Conservation (phyloP, 1,140 invertebrate species). For the Araneus ventricosus region DNA sequence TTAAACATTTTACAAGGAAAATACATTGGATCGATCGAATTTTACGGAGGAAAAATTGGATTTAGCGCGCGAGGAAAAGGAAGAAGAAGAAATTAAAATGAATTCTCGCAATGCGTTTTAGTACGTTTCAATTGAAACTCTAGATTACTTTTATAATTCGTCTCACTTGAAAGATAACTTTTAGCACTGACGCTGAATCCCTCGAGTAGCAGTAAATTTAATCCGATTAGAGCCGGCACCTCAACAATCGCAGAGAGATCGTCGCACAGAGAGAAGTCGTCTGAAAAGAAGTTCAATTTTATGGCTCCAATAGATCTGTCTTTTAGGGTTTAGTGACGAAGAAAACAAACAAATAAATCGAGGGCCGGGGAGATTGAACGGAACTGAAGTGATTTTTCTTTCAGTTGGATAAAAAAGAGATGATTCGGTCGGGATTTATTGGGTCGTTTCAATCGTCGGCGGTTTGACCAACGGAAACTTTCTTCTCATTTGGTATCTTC, state of each 20-base stretch:
- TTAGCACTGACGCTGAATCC: not conserved
- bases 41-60: not conserved
- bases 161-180: constrained; percentile 26
- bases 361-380: not conserved
- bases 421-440: not conserved
- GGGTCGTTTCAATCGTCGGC: not conserved
- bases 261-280: not conserved
- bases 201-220: not conserved
- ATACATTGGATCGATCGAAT: not conserved
- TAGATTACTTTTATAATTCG: constrained; percentile 16
- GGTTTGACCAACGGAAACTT: not conserved
- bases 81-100: not conserved
- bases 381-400: constrained; percentile 27
- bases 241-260: not conserved
- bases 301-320: constrained; percentile 11
- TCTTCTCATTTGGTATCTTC: not conserved
- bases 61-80: not conserved
- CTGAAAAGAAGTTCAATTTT: not conserved
- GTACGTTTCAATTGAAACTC: constrained; percentile 8
- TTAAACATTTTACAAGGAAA: not conserved
- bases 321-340: not conserved
- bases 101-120: not conserved
- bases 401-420: constrained; percentile 7
- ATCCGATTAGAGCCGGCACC: not conserved
- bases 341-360: constrained; percentile 10